Conservation (phyloP, 2,888 invertebrate genomes). For the Parthenolecanium corni region DNA sequence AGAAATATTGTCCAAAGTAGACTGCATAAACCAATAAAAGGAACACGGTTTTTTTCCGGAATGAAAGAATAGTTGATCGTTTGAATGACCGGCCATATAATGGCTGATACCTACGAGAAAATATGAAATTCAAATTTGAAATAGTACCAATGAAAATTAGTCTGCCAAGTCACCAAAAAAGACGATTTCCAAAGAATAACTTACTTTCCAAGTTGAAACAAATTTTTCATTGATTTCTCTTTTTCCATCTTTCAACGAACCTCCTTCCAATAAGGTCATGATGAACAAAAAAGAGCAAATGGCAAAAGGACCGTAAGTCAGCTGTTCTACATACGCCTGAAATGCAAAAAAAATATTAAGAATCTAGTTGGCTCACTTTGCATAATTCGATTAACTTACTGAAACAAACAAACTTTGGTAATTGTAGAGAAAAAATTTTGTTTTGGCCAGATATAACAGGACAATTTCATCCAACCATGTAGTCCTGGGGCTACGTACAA, state of each 20-base stretch:
- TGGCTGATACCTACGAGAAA: slow-evolving; percentile 49
- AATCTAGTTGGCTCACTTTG: not conserved
- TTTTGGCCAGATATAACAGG: slow-evolving; percentile 63
- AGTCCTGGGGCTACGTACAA: slow-evolving; percentile 35
- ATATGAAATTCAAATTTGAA: slow-evolving; percentile 34
- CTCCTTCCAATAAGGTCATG: slow-evolving; percentile 61
- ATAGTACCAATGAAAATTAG: not conserved
- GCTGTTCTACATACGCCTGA: slow-evolving; percentile 59
- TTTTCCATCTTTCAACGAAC: slow-evolving; percentile 49
- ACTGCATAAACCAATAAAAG: slow-evolving; percentile 59
- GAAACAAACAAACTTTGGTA: slow-evolving; percentile 48
- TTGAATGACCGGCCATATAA: slow-evolving; percentile 60
- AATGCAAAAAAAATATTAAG: slow-evolving; percentile 31
- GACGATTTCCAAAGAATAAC: not conserved
- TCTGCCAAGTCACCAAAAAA: not conserved
- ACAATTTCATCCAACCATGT: slow-evolving; percentile 46
- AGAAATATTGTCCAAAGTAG: slow-evolving; percentile 66
- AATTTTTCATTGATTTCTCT: slow-evolving; percentile 61
- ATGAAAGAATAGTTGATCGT: slow-evolving; percentile 60
- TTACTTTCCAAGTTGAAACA: slow-evolving; percentile 60
- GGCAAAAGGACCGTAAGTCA: slow-evolving; percentile 62
- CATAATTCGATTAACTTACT: not conserved
- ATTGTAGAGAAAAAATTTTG: slow-evolving; percentile 55
- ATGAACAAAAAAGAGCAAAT: slow-evolving; percentile 65
- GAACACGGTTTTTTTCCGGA: slow-evolving; percentile 58